Conservation (phyloP, 2,888 invertebrate species). For the Dyspetes luteomarginatus region DNA sequence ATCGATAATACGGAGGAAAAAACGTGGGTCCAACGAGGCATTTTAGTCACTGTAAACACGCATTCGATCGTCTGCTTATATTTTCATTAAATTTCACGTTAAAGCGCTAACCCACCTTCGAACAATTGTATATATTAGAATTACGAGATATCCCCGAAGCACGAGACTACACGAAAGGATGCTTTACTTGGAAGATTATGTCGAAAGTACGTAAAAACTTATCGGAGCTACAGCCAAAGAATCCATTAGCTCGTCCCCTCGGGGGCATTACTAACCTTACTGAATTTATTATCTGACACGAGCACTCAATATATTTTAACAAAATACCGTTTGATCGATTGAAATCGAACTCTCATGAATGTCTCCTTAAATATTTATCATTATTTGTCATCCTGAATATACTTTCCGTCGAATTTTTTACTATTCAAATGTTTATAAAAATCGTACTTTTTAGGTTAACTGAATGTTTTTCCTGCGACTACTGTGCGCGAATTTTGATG, state of each 20-base stretch:
- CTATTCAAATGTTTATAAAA: background rate
- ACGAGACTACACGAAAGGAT: slow-evolving; percentile 85
- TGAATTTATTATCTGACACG: slow-evolving; percentile 56
- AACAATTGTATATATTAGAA: slow-evolving; percentile 75
- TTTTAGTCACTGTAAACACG: slow-evolving; percentile 77
- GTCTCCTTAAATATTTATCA: background rate
- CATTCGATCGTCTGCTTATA: slow-evolving; percentile 74
- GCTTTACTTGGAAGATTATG: slow-evolving; percentile 99
- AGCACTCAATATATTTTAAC: slow-evolving; percentile 39
- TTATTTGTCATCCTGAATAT: slow-evolving; percentile 1
- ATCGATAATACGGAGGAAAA: slow-evolving; percentile 51
- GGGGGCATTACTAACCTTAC: slow-evolving; percentile 72
- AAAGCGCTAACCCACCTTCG: slow-evolving; percentile 69
- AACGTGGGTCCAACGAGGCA: slow-evolving; percentile 73
- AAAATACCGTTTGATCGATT: slow-evolving; percentile 38
- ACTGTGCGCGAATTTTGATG: slow-evolving; percentile 19
- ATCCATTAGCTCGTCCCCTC: slow-evolving; percentile 22
- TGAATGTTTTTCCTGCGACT: slow-evolving; percentile 61
- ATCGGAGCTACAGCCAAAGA: slow-evolving; percentile 29
- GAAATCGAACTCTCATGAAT: slow-evolving; percentile 13
- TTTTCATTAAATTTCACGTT: slow-evolving; percentile 70
- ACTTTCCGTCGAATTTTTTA: background rate
- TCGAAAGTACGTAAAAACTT: slow-evolving; percentile 93
- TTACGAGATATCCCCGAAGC: slow-evolving; percentile 69
- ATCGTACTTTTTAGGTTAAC: slow-evolving; percentile 72